These are phyloP conservation scores for Diplodus puntazzo DNA, from an alignment of 2,797 vertebrate species.

Conservation along the genomic window DNA sequence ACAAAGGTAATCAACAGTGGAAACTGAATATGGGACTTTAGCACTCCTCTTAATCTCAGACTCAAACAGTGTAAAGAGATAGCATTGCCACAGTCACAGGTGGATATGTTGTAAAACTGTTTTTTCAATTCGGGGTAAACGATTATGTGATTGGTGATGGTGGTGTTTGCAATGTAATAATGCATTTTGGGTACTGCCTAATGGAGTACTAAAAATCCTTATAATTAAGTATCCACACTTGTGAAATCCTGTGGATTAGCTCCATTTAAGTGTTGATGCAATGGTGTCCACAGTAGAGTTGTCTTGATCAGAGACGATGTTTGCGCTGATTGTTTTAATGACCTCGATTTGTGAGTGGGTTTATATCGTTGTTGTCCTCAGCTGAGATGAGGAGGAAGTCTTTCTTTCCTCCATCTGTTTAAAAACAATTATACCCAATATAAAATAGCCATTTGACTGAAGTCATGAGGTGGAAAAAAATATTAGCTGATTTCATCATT, in stretches of 20 bases:
- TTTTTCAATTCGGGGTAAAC: conserved; percentile 52
- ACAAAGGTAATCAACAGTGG: not conserved
- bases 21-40: not conserved
- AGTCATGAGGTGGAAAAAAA: not conserved
- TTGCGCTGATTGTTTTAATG: conserved; percentile 35
- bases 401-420: too few species aligned
- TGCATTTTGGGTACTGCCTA: conserved; percentile 19
- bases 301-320: conserved; percentile 28
- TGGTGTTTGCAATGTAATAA: conserved; percentile 31
- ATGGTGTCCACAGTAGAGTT: conserved; percentile 19
- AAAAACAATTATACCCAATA: not conserved
- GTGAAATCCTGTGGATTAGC: conserved; percentile 41
- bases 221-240: conserved; percentile 53
- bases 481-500: conserved; percentile 10
- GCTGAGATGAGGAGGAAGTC: not conserved
- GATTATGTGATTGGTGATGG: conserved; percentile 48
- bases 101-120: conserved; percentile 40
- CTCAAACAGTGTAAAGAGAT: not conserved
- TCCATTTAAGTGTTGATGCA: conserved; percentile 39
- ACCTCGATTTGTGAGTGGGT: conserved; percentile 2
- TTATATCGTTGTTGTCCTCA: conserved; percentile 19
- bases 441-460: not conserved
- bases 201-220: conserved; percentile 39
- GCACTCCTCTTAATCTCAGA: conserved; percentile 23
- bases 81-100: conserved; percentile 27